Conservation (phyloP, 30 jellyfish, hydroid and myxozoan species). For the Cassiopea xamachana region DNA sequence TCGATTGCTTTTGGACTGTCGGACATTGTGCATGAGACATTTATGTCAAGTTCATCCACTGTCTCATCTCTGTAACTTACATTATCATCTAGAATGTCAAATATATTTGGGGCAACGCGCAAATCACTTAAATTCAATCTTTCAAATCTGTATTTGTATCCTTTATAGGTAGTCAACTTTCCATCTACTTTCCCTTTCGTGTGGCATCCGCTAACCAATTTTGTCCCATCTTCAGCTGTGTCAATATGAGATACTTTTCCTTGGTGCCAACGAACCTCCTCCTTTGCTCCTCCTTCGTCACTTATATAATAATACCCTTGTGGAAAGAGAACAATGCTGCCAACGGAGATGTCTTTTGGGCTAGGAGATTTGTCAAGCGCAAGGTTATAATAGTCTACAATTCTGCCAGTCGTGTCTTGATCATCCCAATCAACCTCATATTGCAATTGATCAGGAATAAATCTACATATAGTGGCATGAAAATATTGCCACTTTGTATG, state of each 20-base stretch:
- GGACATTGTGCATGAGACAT: slow-evolving; percentile 39
- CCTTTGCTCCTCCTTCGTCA: slow-evolving; percentile 37
- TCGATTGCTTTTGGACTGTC: slow-evolving; percentile 56
- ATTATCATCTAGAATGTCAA: slow-evolving; percentile 68
- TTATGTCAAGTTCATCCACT: slow-evolving; percentile 55
- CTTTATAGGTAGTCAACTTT: slow-evolving; percentile 62
- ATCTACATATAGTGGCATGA: slow-evolving; percentile 74
- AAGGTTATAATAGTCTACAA: slow-evolving; percentile 81
- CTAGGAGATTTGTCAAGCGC: slow-evolving; percentile 79
- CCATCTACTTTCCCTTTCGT: slow-evolving; percentile 81
- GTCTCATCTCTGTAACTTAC: neutral
- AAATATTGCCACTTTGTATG: slow-evolving; percentile 89
- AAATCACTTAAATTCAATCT: slow-evolving; percentile 40
- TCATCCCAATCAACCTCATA: slow-evolving; percentile 96
- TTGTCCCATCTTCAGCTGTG: slow-evolving; percentile 34
- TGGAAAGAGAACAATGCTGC: slow-evolving; percentile 74
- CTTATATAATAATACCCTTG: slow-evolving; percentile 60
- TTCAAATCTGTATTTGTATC: slow-evolving; percentile 43
- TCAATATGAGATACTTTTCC: slow-evolving; percentile 58
- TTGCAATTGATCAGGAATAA: slow-evolving; percentile 47
- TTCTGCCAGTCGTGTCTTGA: slow-evolving; percentile 85
- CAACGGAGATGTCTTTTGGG: slow-evolving; percentile 75
- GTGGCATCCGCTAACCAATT: slow-evolving; percentile 75
- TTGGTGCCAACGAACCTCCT: slow-evolving; percentile 90
- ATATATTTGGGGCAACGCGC: slow-evolving; percentile 86